Percentiles rank a stretch among this genome's conserved stretches.
phyloP scores from a whole-genome alignment of 2,797 vertebrate genomes.

The Macropus fuliginosus region DNA sequence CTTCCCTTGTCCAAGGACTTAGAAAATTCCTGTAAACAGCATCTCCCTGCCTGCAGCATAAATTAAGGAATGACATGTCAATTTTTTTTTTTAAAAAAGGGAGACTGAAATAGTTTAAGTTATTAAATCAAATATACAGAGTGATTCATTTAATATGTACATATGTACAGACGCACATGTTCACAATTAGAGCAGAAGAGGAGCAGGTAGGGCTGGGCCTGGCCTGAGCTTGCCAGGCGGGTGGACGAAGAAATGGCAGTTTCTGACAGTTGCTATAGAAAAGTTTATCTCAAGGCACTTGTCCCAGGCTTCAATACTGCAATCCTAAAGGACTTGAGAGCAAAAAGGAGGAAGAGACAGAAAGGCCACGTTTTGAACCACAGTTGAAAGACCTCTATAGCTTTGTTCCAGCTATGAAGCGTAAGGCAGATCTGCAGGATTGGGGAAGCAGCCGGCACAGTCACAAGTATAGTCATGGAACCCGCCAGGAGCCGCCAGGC shows the following conservation, averaged over 20 bases:
- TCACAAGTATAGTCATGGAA: neutral
- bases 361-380: constrained; percentile 96
- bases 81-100: constrained; percentile 83
- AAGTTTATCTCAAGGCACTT: constrained; percentile 96
- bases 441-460: neutral
- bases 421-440: neutral
- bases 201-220: constrained; percentile 78
- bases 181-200: constrained; percentile 91
- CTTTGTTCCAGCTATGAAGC: neutral
- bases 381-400: constrained; percentile 85
- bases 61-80: constrained; percentile 92
- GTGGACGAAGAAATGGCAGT: constrained; percentile 80
- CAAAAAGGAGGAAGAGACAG: constrained; percentile 83
- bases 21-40: constrained; percentile 84
- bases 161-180: constrained; percentile 94
- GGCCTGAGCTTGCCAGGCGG: constrained; percentile 42
- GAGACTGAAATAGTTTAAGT: constrained; percentile 93
- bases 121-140: constrained; percentile 99
- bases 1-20: accelerated
- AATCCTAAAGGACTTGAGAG: constrained; percentile 70
- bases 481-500: constrained; percentile 1
- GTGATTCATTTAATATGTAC: constrained; percentile 98
- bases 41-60: constrained; percentile 87
- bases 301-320: constrained; percentile 95
- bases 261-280: constrained; percentile 85